phyloP scores from a whole-genome alignment of 2,888 invertebrate species.

The Loripinus fragilis region DNA sequence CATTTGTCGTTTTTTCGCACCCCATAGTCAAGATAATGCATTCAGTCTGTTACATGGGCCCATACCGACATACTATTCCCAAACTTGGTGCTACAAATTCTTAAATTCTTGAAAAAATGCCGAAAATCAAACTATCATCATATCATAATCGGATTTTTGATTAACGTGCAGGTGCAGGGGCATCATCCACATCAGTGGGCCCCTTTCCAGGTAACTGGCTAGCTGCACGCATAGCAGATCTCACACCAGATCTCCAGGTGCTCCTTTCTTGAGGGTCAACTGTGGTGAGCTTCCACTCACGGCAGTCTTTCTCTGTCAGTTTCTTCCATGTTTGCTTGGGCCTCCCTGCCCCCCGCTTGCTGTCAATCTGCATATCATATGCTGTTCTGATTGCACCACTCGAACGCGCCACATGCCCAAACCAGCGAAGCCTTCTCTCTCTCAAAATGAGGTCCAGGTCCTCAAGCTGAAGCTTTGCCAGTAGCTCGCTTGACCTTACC shows the following conservation, averaged over 20 bases:
- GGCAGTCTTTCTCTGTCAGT: background rate
- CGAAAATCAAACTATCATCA: no score
- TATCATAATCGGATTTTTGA: background rate
- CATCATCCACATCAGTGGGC: background rate
- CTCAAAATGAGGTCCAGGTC: background rate
- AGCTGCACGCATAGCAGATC: background rate
- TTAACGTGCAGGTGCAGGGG: background rate
- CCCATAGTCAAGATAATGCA: no score
- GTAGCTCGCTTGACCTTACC: background rate
- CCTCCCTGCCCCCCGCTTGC: background rate
- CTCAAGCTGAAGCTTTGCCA: background rate
- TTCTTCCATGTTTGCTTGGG: background rate
- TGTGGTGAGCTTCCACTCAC: background rate
- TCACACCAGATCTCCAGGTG: background rate
- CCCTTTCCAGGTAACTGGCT: background rate
- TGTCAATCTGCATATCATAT: background rate
- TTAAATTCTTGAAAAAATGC: no score
- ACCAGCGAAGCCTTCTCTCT: background rate
- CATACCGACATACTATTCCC: no score
- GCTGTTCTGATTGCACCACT: background rate
- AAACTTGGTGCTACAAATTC: no score
- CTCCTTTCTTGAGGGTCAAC: background rate
- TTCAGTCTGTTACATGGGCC: no score
- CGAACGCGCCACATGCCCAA: background rate
- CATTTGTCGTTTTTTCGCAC: no score